These are phyloP conservation scores for Anoura caudifer DNA, from an alignment of 2,113 vertebrate genomes.

Conservation along the genomic window DNA sequence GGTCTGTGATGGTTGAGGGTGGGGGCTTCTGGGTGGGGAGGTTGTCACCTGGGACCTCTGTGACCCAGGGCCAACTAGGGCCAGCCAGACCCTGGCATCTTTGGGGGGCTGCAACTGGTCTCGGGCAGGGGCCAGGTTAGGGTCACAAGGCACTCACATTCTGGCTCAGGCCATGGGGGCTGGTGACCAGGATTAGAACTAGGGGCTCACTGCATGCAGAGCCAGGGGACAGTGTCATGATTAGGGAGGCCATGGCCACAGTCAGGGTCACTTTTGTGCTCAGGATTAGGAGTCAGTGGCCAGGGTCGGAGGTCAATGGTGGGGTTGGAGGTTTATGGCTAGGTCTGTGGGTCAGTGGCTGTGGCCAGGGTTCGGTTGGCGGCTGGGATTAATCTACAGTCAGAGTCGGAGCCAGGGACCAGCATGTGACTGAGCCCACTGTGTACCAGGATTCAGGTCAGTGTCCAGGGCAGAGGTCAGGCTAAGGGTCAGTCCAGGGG, in stretches of 20 bases:
- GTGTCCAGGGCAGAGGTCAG: neutral
- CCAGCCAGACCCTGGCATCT: neutral
- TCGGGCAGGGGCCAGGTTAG: neutral
- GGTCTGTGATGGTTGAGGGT: neutral
- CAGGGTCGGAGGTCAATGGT: neutral
- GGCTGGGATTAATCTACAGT: neutral
- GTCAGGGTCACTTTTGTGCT: neutral
- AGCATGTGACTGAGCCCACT: neutral
- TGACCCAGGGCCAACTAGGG: neutral
- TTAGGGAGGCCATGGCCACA: accelerated
- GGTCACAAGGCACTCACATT: neutral
- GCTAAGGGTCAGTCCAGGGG: too few species aligned
- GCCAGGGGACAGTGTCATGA: neutral
- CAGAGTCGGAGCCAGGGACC: neutral
- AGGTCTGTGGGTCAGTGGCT: neutral
- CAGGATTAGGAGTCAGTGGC: neutral
- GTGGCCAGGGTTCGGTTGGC: neutral
- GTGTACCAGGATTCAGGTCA: neutral
- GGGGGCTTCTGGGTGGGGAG: neutral
- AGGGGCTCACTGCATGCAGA: neutral
- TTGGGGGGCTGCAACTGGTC: neutral
- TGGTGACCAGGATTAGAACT: neutral
- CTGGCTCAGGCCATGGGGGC: neutral
- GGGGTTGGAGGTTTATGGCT: neutral
- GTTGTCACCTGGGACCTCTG: neutral